Percentiles rank a stretch among this genome's conserved stretches.
phyloP scores from a whole-genome alignment of 2,888 invertebrate species.

The Ceriagrion tenellum region DNA sequence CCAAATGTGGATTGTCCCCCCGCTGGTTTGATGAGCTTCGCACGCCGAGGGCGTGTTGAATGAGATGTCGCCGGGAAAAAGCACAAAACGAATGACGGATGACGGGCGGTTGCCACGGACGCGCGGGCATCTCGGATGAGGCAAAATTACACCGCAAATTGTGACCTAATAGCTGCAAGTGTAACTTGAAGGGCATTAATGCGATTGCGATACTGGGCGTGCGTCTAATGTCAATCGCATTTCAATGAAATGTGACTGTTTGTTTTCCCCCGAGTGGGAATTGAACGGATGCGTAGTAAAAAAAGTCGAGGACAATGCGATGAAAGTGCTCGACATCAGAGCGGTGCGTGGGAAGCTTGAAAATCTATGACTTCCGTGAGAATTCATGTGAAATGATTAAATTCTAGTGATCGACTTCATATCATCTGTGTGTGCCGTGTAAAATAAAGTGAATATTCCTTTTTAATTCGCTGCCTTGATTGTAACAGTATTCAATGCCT shows the following conservation, averaged over 20 bases:
- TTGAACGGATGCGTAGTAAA: not conserved
- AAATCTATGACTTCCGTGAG: not conserved
- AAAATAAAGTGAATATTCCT: too few relatives aligned
- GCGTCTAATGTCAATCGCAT: constrained; percentile 8
- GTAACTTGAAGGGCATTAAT: constrained; percentile 35
- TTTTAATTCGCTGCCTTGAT: too few relatives aligned
- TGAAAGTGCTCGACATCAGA: not conserved
- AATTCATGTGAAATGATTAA: not conserved
- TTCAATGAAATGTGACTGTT: not conserved
- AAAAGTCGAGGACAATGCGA: not conserved
- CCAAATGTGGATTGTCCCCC: not conserved
- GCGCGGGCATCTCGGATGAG: not conserved
- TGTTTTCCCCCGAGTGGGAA: not conserved
- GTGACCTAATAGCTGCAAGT: not conserved
- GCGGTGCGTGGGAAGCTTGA: not conserved
- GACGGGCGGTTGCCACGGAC: not conserved
- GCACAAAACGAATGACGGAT: not conserved
- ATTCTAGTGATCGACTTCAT: too few relatives aligned
- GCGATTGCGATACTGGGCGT: not conserved
- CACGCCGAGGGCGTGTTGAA: not conserved
- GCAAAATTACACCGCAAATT: constrained; percentile 20
- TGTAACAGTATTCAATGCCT: too few relatives aligned
- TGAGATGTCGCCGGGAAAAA: not conserved
- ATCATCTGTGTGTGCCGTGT: too few relatives aligned
- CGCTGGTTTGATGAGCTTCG: not conserved